These are phyloP conservation scores for Ictalurus punctatus DNA, from an alignment of 2,113 vertebrate genomes.

Conservation along the genomic window DNA sequence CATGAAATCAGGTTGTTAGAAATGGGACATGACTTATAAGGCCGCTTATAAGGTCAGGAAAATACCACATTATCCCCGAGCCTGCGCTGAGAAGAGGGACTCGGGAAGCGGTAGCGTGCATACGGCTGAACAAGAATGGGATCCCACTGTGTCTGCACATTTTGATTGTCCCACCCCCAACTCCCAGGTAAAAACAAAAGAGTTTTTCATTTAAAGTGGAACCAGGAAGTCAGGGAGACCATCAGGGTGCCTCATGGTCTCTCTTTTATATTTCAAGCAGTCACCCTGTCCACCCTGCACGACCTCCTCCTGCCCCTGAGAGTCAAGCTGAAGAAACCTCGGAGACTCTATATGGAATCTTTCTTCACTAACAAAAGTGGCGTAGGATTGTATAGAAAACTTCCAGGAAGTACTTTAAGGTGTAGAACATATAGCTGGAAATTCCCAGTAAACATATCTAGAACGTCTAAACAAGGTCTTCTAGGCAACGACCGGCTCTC, in stretches of 20 bases:
- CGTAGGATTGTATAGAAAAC: not conserved
- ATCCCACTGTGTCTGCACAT: not conserved
- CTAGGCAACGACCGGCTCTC: not conserved
- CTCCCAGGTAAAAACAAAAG: no score
- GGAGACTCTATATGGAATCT: not conserved
- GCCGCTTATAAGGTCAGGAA: not conserved
- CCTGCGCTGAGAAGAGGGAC: not conserved
- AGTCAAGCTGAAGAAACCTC: not conserved
- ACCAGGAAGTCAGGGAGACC: not conserved
- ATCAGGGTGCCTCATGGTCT: not conserved
- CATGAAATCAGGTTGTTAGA: not conserved
- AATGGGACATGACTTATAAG: slow-evolving; percentile 1
- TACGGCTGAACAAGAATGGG: not conserved
- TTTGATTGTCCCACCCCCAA: not conserved
- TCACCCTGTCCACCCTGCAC: not conserved
- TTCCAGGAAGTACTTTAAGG: not conserved
- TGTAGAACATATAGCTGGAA: not conserved
- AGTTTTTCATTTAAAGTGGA: not conserved
- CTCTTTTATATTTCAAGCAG: not conserved
- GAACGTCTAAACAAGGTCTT: not conserved
- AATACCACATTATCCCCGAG: not conserved
- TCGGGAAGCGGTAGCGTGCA: not conserved
- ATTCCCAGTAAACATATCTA: not conserved
- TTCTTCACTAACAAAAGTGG: not conserved
- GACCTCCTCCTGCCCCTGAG: not conserved